Evolutionary conservation across 1,140 invertebrate species (phyloP).

Genomic region (Manduca sexta): DNA sequence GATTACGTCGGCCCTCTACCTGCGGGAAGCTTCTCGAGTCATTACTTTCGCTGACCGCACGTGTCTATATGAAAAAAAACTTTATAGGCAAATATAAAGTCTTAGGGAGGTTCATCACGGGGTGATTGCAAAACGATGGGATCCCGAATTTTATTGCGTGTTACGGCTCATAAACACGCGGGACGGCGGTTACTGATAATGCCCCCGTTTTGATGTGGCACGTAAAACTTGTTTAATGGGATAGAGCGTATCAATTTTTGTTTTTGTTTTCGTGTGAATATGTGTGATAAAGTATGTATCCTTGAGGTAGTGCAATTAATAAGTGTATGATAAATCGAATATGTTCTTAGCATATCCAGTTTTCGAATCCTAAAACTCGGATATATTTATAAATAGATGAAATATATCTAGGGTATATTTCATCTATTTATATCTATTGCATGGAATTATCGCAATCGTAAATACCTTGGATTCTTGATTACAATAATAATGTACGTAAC

Average conservation of each 20-base stretch:
- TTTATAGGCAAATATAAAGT: slow-evolving; percentile 65
- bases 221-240: slow-evolving; percentile 49
- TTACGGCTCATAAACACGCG: slow-evolving; percentile 59
- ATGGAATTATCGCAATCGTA: too few species aligned
- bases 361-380: too few species aligned
- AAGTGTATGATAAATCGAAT: too few species aligned
- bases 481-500: too few species aligned
- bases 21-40: slow-evolving; percentile 57
- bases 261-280: slow-evolving; percentile 4
- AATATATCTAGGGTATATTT: too few species aligned
- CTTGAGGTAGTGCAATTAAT: too few species aligned
- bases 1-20: too few species aligned
- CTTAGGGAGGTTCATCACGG: slow-evolving; percentile 50
- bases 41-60: slow-evolving; percentile 56
- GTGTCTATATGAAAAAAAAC: slow-evolving; percentile 45
- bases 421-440: too few species aligned
- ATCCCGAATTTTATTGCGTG: slow-evolving; percentile 62
- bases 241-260: slow-evolving; percentile 12
- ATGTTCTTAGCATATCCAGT: too few species aligned
- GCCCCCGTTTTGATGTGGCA: slow-evolving; percentile 34
- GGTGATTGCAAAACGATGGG: slow-evolving; percentile 55
- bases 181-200: slow-evolving; percentile 36
- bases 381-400: too few species aligned
- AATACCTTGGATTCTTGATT: too few species aligned
- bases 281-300: neutral